Evolutionary conservation across 2,888 invertebrate genomes (phyloP).

Genomic region (Tinea pellionella): DNA sequence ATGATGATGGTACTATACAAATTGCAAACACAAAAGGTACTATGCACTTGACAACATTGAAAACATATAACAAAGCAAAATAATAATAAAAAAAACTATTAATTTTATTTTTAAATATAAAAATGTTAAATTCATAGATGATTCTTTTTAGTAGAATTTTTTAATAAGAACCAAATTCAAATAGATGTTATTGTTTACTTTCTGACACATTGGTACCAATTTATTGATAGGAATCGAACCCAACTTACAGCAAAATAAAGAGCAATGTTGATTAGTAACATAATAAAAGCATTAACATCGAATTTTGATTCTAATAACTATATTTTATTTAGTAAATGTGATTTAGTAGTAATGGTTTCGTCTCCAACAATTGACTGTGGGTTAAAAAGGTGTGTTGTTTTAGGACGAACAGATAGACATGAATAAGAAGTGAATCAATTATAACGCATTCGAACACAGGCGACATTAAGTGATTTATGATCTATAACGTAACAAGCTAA

Average conservation of each 20-base stretch:
- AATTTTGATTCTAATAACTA: too few relatives aligned
- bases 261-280: not conserved
- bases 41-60: conserved; percentile 38
- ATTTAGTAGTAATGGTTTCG: conserved; percentile 60
- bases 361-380: conserved; percentile 41
- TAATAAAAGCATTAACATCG: conserved; percentile 13
- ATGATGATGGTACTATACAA: not conserved
- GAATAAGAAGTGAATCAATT: conserved; percentile 15
- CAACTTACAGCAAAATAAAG: conserved; percentile 19
- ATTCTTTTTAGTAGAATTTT: too few relatives aligned
- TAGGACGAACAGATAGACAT: conserved; percentile 66
- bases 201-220: too few relatives aligned
- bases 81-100: not conserved
- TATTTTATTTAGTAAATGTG: conserved; percentile 29
- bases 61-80: not conserved
- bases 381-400: conserved; percentile 53
- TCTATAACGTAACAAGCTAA: not conserved
- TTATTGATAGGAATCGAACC: too few relatives aligned
- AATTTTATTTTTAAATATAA: not conserved
- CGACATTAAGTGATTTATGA: not conserved
- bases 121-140: too few relatives aligned
- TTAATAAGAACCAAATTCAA: too few relatives aligned
- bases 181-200: too few relatives aligned
- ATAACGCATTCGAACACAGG: conserved; percentile 11
- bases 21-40: conserved; percentile 20